Conservation (phyloP, 2,888 invertebrate genomes). For the Cosmorhoe ocellata region DNA sequence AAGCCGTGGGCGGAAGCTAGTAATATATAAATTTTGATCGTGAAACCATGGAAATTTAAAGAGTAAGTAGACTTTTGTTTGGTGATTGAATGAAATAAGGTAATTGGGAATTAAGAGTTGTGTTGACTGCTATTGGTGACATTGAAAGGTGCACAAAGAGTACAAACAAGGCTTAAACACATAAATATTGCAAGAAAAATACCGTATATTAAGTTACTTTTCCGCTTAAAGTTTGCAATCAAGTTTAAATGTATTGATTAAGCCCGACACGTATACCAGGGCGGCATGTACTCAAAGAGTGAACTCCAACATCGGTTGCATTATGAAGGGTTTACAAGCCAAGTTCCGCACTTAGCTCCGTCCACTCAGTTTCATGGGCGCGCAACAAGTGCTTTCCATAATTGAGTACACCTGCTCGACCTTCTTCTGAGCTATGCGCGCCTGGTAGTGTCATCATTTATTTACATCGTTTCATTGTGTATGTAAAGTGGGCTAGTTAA, state of each 20-base stretch:
- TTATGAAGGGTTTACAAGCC: constrained; percentile 61
- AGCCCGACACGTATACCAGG: constrained; percentile 43
- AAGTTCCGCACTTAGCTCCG: constrained; percentile 60
- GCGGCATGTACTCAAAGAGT: constrained; percentile 49
- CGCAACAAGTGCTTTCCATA: constrained; percentile 67
- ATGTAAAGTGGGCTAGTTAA: constrained; percentile 15
- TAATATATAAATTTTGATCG: too few relatives aligned
- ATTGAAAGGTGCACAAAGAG: too few relatives aligned
- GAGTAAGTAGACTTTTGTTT: too few relatives aligned
- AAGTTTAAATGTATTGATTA: constrained; percentile 38
- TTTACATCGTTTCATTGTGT: constrained; percentile 28
- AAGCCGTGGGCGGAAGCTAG: too few relatives aligned
- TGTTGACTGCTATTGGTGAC: too few relatives aligned
- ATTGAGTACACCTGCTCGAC: constrained; percentile 57
- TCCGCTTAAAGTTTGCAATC: constrained; percentile 16
- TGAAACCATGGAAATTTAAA: too few relatives aligned
- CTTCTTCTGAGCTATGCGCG: constrained; percentile 41
- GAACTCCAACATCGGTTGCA: constrained; percentile 52
- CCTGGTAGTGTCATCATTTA: constrained; percentile 42
- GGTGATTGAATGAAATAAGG: too few relatives aligned
- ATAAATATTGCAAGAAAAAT: too few relatives aligned
- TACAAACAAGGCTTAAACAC: too few relatives aligned
- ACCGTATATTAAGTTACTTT: neutral
- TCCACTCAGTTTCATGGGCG: constrained; percentile 54
- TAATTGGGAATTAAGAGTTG: too few relatives aligned